These are phyloP conservation scores for Hyposoter dolosus DNA, from an alignment of 2,888 invertebrate species.

Conservation along the genomic window DNA sequence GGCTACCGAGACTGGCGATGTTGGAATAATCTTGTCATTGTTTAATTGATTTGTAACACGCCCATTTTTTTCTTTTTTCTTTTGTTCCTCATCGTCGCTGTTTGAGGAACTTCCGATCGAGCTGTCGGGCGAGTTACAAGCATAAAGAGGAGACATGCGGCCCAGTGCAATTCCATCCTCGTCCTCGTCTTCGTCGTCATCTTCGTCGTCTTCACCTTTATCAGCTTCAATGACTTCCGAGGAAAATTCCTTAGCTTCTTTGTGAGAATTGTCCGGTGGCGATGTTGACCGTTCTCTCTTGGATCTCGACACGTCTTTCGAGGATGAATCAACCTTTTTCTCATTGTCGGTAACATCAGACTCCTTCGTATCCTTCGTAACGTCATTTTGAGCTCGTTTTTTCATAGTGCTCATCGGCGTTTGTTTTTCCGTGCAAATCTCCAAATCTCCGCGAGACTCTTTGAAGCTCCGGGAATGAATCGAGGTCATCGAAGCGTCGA, in stretches of 20 bases:
- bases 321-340: constrained; percentile 3
- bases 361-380: constrained; percentile 22
- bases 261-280: constrained; percentile 68
- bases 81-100: constrained; percentile 66
- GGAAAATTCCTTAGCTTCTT: constrained; percentile 53
- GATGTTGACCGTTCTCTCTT: constrained; percentile 73
- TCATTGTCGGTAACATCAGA: constrained; percentile 21
- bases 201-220: constrained; percentile 72
- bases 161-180: constrained; percentile 75
- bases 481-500: constrained; percentile 28
- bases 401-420: constrained; percentile 53
- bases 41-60: constrained; percentile 74
- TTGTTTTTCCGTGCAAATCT: constrained; percentile 34
- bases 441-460: constrained; percentile 7
- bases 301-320: constrained; percentile 53
- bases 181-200: constrained; percentile 68
- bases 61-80: not conserved
- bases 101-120: constrained; percentile 76
- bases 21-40: constrained; percentile 78
- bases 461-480: constrained; percentile 11
- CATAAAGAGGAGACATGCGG: constrained; percentile 80
- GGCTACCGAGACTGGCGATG: constrained; percentile 71
- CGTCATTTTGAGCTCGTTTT: constrained; percentile 18
- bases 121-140: constrained; percentile 77
- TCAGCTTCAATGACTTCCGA: constrained; percentile 70